phyloP scores from a whole-genome alignment of 1,140 invertebrate species.

The Ctenoplectra terminalis region DNA sequence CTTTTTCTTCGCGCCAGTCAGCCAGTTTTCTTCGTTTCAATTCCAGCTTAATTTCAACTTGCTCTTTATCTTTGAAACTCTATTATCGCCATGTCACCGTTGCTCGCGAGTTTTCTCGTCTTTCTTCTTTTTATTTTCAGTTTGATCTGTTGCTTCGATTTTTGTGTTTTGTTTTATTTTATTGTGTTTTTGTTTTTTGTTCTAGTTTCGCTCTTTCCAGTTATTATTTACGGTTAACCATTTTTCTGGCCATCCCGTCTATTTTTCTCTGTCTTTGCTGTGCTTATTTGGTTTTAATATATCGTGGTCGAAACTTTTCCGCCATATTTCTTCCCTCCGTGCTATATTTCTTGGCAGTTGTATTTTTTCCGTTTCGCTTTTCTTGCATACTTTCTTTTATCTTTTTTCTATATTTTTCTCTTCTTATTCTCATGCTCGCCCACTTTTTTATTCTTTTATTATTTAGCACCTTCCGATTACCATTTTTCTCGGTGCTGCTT shows the following conservation, averaged over 20 bases:
- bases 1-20: neutral
- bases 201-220: neutral
- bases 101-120: neutral
- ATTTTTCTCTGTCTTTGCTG: neutral
- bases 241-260: neutral
- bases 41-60: neutral
- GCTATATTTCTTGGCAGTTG: neutral
- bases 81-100: neutral
- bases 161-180: neutral
- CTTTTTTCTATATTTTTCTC: neutral
- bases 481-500: too few relatives aligned
- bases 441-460: too few relatives aligned
- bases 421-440: neutral
- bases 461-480: too few relatives aligned
- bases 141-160: neutral
- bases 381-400: neutral
- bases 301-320: constrained; percentile 4
- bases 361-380: neutral
- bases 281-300: constrained; percentile 8
- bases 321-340: neutral
- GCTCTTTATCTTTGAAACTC: neutral
- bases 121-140: neutral
- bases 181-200: neutral
- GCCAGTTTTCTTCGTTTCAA: neutral
- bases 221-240: neutral